Evolutionary conservation across 2,797 vertebrate species (phyloP), one percentile per base, ranked within the genome.

Genomic region (Hydrolagus colliei): DNA sequence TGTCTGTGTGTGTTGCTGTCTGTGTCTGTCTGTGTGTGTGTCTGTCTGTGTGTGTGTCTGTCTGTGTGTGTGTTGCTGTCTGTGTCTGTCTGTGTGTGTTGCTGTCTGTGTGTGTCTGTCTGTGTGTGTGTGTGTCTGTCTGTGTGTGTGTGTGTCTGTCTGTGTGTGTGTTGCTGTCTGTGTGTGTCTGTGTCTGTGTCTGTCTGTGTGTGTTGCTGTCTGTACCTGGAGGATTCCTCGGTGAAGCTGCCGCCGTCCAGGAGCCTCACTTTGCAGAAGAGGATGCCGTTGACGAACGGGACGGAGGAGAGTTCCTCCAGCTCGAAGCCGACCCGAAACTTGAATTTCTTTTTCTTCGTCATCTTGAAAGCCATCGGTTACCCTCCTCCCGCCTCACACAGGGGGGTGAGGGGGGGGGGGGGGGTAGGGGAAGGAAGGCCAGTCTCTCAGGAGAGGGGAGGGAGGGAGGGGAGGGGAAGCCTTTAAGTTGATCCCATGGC

Each of bases 211-310:
- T 27, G 27, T 27, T 27, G 27, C 27, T 27, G 27, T 27, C 27
- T 27, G 27, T 86, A 86, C 27, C 74, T 87, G 90, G 87, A 90
- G 88, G 85, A 86, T 20, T 85, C 71, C 59, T 82, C 9, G 10
- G 72, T 3, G 84, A 67, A 22, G 9, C 7, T 63, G 18, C 73
- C 86, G 9, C 84, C 86, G 87, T 79, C 86, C 32, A 85, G 67
- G 20, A 67, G 87, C 22, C 32, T 89, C 86, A 59, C 75, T 0
- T 6, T 61, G 14, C 90, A 90, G 86, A 91, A 91, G 90, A 91
- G 90, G 88, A 90, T 91, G 75, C 86, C 77, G 32, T 63, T 79
- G 0, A 79, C 77, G n/a, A 65, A 79, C 0, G 77, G 77, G 1
- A 79, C 77, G 1, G 77, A 59, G 2, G 77, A 79, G n/a, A 79